Conservation (phyloP, 2,888 invertebrate genomes). For the Syrista parreyssii region DNA sequence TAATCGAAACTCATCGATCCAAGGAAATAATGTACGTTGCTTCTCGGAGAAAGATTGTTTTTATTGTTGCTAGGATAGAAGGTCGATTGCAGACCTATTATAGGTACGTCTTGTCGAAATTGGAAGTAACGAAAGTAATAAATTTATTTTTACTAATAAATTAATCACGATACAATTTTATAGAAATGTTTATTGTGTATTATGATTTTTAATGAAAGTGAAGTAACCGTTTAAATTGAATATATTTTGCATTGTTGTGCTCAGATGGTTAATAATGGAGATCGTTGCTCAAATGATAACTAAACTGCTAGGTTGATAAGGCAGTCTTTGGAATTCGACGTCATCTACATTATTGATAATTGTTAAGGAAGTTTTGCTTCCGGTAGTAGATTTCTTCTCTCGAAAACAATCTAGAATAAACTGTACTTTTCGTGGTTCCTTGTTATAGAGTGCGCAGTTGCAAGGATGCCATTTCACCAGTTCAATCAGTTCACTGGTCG, state of each 20-base stretch:
- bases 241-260: background rate
- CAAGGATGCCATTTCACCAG: slow-evolving; percentile 40
- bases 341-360: background rate
- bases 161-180: background rate
- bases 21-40: slow-evolving; percentile 24
- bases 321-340: background rate
- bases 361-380: background rate
- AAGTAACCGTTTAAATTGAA: background rate
- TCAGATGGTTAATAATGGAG: background rate
- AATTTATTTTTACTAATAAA: background rate
- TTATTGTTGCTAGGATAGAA: slow-evolving; percentile 27
- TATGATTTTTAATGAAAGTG: background rate
- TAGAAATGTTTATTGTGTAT: background rate
- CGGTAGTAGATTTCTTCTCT: background rate
- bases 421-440: background rate
- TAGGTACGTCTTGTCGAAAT: slow-evolving; percentile 13
- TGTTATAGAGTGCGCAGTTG: slow-evolving; percentile 6
- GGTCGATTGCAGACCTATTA: slow-evolving; percentile 2
- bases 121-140: background rate
- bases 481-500: slow-evolving; percentile 40
- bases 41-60: slow-evolving; percentile 10
- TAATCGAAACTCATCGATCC: slow-evolving; percentile 46
- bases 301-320: background rate
- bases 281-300: background rate
- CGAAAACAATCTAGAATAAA: background rate